Percentiles rank a stretch among this genome's conserved stretches.
phyloP scores from a whole-genome alignment of 2,113 vertebrate genomes.

The Isichthys henryi region DNA sequence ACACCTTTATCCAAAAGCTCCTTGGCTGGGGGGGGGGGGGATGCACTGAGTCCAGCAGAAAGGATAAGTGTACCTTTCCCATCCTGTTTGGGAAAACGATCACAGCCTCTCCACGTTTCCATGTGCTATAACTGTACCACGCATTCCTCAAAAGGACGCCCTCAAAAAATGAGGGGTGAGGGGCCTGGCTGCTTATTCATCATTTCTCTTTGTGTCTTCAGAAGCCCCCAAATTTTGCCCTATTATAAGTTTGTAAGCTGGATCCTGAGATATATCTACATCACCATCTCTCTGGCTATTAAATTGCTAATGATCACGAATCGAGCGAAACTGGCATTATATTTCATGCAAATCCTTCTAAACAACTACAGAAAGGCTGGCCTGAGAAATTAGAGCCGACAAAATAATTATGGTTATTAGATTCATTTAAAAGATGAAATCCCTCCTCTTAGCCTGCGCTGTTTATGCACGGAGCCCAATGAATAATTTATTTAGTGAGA shows the following conservation, averaged over 20 bases:
- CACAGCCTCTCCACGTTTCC: neutral
- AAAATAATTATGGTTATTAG: conserved; percentile 3
- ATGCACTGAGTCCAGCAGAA: neutral
- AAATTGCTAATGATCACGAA: neutral
- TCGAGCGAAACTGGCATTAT: neutral
- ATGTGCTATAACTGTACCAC: neutral
- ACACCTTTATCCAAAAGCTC: conserved; percentile 3
- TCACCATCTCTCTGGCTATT: neutral
- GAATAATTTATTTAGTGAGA: conserved; percentile 39
- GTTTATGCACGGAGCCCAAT: conserved; percentile 20
- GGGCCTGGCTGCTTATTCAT: neutral
- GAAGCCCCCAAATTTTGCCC: neutral
- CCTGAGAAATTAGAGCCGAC: neutral
- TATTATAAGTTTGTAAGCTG: neutral
- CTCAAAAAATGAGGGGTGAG: neutral
- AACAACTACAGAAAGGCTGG: neutral
- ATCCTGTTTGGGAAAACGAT: neutral
- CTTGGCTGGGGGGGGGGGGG: neutral
- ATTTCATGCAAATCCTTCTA: neutral
- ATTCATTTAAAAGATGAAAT: conserved; percentile 10
- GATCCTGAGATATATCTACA: neutral
- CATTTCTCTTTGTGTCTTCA: neutral
- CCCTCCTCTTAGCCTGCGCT: conserved; percentile 13
- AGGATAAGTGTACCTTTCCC: neutral
- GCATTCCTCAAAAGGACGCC: neutral